Evolutionary conservation across 2,113 vertebrate genomes (phyloP).

Genomic region (Ranitomeya variabilis): DNA sequence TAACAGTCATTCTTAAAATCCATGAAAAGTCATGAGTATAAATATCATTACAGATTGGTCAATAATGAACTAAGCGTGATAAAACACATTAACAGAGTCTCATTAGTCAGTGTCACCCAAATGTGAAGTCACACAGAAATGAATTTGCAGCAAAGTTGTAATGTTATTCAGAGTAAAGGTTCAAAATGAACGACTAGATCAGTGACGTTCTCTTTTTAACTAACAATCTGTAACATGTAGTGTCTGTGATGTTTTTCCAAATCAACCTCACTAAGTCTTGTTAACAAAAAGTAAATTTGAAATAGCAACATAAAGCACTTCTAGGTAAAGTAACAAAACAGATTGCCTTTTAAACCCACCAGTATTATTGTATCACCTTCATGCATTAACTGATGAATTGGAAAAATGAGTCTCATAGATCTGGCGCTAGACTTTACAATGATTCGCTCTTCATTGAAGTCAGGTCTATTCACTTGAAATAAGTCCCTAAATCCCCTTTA

Average conservation of each 20-base stretch:
- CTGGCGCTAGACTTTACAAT: background rate
- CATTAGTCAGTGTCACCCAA: constrained; percentile 7
- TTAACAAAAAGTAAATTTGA: background rate
- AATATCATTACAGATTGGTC: constrained; percentile 1
- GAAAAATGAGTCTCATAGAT: constrained; percentile 8
- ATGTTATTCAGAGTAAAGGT: background rate
- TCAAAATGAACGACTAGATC: background rate
- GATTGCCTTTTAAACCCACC: constrained; percentile 12
- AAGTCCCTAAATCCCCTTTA: constrained; percentile 22
- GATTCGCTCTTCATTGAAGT: constrained; percentile 11
- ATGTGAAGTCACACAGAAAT: background rate
- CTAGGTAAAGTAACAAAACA: constrained; percentile 16
- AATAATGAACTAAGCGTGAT: constrained; percentile 16
- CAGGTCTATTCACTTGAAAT: constrained; percentile 40
- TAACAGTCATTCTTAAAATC: background rate
- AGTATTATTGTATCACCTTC: constrained; percentile 18
- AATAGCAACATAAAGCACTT: background rate
- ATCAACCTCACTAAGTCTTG: background rate
- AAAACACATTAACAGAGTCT: background rate
- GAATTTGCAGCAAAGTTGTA: background rate
- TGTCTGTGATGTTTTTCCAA: background rate
- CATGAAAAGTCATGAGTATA: constrained; percentile 18
- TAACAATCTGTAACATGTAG: background rate
- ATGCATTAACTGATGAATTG: constrained; percentile 12
- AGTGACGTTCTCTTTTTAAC: background rate